Evolutionary conservation across 2,888 invertebrate species (phyloP).

Genomic region (Catocala nupta): DNA sequence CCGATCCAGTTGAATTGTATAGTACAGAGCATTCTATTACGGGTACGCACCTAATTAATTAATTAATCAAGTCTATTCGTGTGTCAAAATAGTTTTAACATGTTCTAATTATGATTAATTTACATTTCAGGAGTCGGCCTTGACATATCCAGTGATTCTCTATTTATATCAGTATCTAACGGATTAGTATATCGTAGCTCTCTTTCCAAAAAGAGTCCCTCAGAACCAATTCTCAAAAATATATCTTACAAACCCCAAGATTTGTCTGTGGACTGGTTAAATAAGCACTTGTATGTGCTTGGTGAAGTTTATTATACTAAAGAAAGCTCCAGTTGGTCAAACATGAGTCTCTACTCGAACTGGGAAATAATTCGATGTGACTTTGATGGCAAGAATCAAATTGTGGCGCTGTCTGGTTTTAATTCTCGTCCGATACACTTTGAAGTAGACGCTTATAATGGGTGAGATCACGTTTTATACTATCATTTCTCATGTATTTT

Average conservation of each 20-base stretch:
- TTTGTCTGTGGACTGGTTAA: conserved; percentile 96
- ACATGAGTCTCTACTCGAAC: conserved; percentile 64
- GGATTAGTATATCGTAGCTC: conserved; percentile 89
- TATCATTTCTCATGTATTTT: neutral
- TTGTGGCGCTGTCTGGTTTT: conserved; percentile 91
- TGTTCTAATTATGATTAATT: conserved; percentile 13
- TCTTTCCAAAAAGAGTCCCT: conserved; percentile 76
- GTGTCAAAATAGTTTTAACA: conserved; percentile 8
- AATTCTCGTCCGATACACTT: conserved; percentile 91
- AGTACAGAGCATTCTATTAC: conserved; percentile 84
- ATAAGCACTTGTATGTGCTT: conserved; percentile 93
- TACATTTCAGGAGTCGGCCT: conserved; percentile 90
- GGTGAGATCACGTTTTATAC: conserved; percentile 80
- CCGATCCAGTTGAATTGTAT: conserved; percentile 90
- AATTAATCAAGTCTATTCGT: conserved; percentile 2
- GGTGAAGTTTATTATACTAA: conserved; percentile 89
- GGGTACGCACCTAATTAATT: conserved; percentile 56
- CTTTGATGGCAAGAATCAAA: conserved; percentile 90
- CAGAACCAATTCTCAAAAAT: conserved; percentile 85
- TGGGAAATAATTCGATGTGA: conserved; percentile 93
- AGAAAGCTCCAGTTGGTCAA: conserved; percentile 63
- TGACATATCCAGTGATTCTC: conserved; percentile 90
- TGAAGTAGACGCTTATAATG: conserved; percentile 97
- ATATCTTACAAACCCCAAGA: conserved; percentile 90
- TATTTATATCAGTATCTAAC: conserved; percentile 92